Conservation (phyloP, 2,888 invertebrate species). For the Protophormia terraenovae region DNA sequence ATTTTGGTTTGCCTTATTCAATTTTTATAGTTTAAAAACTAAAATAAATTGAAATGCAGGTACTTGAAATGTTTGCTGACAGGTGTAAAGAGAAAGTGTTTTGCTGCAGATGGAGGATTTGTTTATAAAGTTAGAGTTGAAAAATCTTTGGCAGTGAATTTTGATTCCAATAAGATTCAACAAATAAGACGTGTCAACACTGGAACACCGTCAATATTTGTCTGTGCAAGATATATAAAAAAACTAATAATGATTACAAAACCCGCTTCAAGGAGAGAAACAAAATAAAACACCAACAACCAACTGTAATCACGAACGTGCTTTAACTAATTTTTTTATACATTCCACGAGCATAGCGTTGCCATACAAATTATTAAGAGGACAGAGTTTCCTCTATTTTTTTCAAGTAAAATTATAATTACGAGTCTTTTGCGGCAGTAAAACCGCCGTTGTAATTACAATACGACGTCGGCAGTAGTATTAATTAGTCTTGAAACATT, state of each 20-base stretch:
- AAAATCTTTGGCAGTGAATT: slow-evolving; percentile 3
- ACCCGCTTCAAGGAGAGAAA: neutral
- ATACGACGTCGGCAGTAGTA: no score
- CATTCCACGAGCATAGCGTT: neutral
- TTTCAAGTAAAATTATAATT: no score
- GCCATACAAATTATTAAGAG: no score
- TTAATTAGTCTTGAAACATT: no score
- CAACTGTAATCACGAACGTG: neutral
- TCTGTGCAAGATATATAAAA: neutral
- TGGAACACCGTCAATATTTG: neutral
- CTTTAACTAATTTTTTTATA: slow-evolving; percentile 8
- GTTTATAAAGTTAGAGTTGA: neutral
- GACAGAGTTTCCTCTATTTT: no score
- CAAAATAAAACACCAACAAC: neutral
- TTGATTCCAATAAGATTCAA: neutral
- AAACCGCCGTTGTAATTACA: no score
- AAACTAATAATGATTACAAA: slow-evolving; percentile 1
- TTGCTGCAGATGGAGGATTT: neutral
- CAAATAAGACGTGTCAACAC: neutral
- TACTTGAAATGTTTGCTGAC: neutral
- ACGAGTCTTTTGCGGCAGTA: no score
- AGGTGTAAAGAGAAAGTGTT: neutral
- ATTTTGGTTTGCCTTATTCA: neutral
- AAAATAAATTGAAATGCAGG: neutral
- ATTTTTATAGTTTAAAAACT: neutral